Conservation (phyloP, 2,888 invertebrate species). For the Hypselothyrea guttata region DNA sequence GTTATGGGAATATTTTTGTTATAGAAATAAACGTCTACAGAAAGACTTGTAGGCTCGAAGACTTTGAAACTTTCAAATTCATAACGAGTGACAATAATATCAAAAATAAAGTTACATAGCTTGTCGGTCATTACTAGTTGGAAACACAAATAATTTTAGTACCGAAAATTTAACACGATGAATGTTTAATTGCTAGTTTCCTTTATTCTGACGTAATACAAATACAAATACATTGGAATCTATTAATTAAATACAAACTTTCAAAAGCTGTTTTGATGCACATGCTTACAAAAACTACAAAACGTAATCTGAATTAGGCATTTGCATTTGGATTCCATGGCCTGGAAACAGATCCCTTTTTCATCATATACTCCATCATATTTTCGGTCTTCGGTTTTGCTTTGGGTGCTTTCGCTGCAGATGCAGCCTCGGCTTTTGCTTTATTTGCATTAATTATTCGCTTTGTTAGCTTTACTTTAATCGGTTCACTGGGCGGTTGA, state of each 20-base stretch:
- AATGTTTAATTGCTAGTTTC: not conserved
- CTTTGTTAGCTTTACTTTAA: constrained; percentile 25
- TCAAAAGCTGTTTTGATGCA: too few species aligned
- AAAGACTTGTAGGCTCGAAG: constrained; percentile 40
- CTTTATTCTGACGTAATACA: constrained; percentile 3
- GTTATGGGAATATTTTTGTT: constrained; percentile 51
- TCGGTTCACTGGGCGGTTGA: not conserved
- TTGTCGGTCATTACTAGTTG: not conserved
- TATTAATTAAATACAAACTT: too few species aligned
- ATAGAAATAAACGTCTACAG: constrained; percentile 55
- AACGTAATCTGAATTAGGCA: too few species aligned
- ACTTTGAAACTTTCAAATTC: constrained; percentile 34
- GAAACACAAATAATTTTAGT: not conserved
- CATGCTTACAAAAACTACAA: too few species aligned
- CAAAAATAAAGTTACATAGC: constrained; percentile 55
- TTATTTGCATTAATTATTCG: constrained; percentile 3
- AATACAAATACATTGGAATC: not conserved
- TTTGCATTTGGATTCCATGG: constrained; percentile 6
- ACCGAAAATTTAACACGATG: not conserved
- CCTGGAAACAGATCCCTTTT: too few species aligned
- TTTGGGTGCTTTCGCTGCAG: not conserved
- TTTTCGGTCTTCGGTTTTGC: not conserved
- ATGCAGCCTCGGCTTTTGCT: not conserved
- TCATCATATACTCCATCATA: constrained; percentile 15
- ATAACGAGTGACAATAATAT: constrained; percentile 61